Percentiles rank a stretch among this genome's conserved stretches.
Conservation (phyloP, 2,888 invertebrate genomes). For the Elegia similella region DNA sequence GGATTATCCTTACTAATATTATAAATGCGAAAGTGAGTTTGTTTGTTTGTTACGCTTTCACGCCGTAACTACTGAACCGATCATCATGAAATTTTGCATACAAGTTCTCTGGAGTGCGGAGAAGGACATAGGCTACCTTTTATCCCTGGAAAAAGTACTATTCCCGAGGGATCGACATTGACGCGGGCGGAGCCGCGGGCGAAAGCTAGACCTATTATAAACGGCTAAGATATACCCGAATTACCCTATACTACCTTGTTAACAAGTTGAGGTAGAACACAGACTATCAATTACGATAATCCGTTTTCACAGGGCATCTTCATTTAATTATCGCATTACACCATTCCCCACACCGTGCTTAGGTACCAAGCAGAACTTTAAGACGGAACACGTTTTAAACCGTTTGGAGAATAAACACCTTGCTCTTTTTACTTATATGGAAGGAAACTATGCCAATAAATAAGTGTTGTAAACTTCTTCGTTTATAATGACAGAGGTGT, state of each 20-base stretch:
- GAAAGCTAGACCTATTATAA: too few relatives aligned
- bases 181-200: too few relatives aligned
- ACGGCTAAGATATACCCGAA: neutral
- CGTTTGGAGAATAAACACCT: neutral
- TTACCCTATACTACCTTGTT: neutral
- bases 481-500: neutral
- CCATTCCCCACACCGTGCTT: neutral
- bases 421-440: neutral
- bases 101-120: too few relatives aligned
- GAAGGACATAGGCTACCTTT: too few relatives aligned
- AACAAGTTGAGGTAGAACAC: neutral
- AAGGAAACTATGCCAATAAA: neutral
- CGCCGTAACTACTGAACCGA: too few relatives aligned
- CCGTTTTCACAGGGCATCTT: conserved; percentile 2
- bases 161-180: too few relatives aligned
- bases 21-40: too few relatives aligned
- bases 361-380: conserved; percentile 2
- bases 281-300: neutral
- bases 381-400: neutral
- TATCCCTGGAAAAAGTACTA: too few relatives aligned
- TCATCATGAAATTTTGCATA: too few relatives aligned
- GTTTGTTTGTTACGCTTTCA: too few relatives aligned
- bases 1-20: too few relatives aligned
- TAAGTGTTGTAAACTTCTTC: neutral
- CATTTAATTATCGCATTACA: conserved; percentile 4